These are phyloP conservation scores for Chaetogeoica ovagalla DNA, from an alignment of 2,888 invertebrate species.

Conservation along the genomic window DNA sequence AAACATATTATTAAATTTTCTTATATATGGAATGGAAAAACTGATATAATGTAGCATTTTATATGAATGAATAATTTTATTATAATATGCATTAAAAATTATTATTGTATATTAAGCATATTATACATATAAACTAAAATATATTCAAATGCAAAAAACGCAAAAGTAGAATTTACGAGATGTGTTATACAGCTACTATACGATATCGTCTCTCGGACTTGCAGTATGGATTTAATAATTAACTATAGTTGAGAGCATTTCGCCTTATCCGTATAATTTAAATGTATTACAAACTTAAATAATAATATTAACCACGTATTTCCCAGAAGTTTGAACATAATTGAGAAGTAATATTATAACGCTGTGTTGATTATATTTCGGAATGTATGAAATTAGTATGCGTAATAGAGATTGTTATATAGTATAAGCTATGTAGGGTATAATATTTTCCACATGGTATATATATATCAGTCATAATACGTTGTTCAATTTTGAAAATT, in stretches of 20 bases:
- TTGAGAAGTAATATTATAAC: slow-evolving; percentile 42
- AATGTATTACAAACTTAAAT: slow-evolving; percentile 27
- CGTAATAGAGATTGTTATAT: slow-evolving; percentile 6
- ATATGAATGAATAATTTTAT: too few species aligned
- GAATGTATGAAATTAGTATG: slow-evolving; percentile 13
- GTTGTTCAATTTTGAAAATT: background rate
- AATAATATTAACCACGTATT: slow-evolving; percentile 24
- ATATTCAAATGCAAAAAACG: too few species aligned
- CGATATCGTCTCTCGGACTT: background rate
- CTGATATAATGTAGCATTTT: too few species aligned
- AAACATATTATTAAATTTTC: too few species aligned
- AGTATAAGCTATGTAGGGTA: background rate
- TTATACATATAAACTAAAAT: too few species aligned
- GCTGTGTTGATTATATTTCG: slow-evolving; percentile 38
- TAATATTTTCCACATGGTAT: background rate
- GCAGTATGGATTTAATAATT: slow-evolving; percentile 10
- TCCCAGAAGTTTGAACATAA: slow-evolving; percentile 29
- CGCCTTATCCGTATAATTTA: background rate
- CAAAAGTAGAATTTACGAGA: background rate
- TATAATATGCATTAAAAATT: too few species aligned
- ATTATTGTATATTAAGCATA: too few species aligned
- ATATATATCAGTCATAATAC: background rate
- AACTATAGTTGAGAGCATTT: background rate
- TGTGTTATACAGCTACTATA: background rate
- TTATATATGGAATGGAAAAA: too few species aligned